Evolutionary conservation across 2,888 invertebrate genomes (phyloP).

Genomic region (Latheticus oryzae): DNA sequence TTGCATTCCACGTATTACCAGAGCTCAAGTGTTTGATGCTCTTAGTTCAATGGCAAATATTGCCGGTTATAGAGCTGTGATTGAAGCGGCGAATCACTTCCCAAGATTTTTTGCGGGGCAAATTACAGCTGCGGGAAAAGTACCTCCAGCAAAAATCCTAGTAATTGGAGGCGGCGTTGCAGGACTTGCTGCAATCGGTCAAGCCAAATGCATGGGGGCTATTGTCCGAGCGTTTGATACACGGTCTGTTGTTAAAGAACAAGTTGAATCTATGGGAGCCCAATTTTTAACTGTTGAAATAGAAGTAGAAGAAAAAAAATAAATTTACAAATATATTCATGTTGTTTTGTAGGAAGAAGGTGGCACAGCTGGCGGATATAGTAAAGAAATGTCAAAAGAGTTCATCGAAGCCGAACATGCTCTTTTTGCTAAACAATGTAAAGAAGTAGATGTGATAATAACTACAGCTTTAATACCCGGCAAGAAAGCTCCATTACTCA

Average conservation of each 20-base stretch:
- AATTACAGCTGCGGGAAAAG: slow-evolving; percentile 90
- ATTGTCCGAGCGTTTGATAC: slow-evolving; percentile 91
- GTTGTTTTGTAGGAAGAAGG: slow-evolving; percentile 73
- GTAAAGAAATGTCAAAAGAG: slow-evolving; percentile 87
- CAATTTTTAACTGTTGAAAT: slow-evolving; percentile 85
- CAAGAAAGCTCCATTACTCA: slow-evolving; percentile 82
- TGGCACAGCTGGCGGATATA: slow-evolving; percentile 80
- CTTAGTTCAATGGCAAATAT: slow-evolving; percentile 94
- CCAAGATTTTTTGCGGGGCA: slow-evolving; percentile 92
- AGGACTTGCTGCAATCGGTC: slow-evolving; percentile 86
- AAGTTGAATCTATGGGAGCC: slow-evolving; percentile 89
- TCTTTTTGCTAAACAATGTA: slow-evolving; percentile 86
- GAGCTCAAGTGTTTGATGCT: slow-evolving; percentile 92
- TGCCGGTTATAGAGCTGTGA: slow-evolving; percentile 87
- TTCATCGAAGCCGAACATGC: slow-evolving; percentile 89
- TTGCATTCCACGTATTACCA: slow-evolving; percentile 86
- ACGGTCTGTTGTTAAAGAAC: slow-evolving; percentile 83
- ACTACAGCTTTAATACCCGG: slow-evolving; percentile 93
- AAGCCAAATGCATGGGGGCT: slow-evolving; percentile 90
- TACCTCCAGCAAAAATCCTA: slow-evolving; percentile 88
- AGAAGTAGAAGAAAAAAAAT: too few relatives aligned
- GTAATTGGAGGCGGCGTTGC: slow-evolving; percentile 93
- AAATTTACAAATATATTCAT: slow-evolving; percentile 33
- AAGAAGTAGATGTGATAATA: slow-evolving; percentile 87
- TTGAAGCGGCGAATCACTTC: slow-evolving; percentile 90